Conservation (phyloP, 2,113 vertebrate species). For the Sinocyclocheilus maitianheensis region DNA sequence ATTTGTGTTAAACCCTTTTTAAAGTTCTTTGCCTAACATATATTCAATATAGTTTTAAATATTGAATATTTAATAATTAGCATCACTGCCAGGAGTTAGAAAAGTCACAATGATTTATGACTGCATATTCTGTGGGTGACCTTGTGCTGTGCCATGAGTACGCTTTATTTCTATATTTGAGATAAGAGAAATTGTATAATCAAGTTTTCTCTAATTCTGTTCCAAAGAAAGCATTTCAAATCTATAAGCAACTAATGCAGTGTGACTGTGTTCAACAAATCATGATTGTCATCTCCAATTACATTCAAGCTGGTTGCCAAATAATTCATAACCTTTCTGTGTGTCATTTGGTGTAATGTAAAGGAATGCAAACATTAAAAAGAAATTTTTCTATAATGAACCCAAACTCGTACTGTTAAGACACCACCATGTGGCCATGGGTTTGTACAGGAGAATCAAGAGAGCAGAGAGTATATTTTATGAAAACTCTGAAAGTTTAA, state of each 20-base stretch:
- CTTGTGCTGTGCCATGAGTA: neutral
- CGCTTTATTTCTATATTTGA: neutral
- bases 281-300: neutral
- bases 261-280: neutral
- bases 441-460: neutral
- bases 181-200: neutral
- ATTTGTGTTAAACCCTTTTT: neutral
- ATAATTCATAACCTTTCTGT: neutral
- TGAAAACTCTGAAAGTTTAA: constrained; percentile 42
- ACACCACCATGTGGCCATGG: neutral
- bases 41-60: neutral
- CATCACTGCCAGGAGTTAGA: neutral
- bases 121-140: neutral
- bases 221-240: neutral
- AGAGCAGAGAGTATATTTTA: constrained; percentile 2
- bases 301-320: neutral
- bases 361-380: neutral
- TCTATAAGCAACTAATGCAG: neutral
- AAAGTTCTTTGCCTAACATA: neutral
- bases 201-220: neutral
- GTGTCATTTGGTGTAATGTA: neutral
- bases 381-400: neutral
- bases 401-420: neutral
- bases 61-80: neutral
- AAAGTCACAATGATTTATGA: neutral